Percentiles rank a stretch among this genome's conserved stretches.
Conservation (phyloP, 2,888 invertebrate species). For the Lepidocyrtinus sp. region DNA sequence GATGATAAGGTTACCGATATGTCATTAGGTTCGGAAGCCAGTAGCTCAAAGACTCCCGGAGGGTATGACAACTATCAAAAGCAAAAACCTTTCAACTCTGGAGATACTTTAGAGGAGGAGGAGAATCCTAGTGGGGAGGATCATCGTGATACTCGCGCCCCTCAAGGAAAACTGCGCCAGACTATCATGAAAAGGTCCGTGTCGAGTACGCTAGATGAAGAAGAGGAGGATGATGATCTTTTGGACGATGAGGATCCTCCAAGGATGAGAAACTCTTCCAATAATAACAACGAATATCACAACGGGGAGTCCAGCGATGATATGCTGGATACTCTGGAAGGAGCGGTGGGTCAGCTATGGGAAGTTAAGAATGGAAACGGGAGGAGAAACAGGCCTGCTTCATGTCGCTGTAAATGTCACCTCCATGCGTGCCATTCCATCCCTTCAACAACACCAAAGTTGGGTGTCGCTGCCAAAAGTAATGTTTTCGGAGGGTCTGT, state of each 20-base stretch:
- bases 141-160: background rate
- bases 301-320: conserved; percentile 68
- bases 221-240: conserved; percentile 65
- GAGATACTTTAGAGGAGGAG: conserved; percentile 48
- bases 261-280: conserved; percentile 44
- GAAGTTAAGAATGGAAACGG: conserved; percentile 61
- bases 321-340: conserved; percentile 67
- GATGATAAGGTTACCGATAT: conserved; percentile 69
- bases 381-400: conserved; percentile 34
- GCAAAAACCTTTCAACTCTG: conserved; percentile 62
- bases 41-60: conserved; percentile 68
- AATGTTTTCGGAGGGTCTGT: conserved; percentile 20
- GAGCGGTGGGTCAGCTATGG: conserved; percentile 67
- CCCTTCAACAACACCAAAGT: conserved; percentile 21
- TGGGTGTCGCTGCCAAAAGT: conserved; percentile 36
- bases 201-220: conserved; percentile 67
- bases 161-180: conserved; percentile 33
- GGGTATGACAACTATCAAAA: conserved; percentile 67
- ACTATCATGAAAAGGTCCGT: conserved; percentile 65
- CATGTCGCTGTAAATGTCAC: conserved; percentile 46
- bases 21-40: conserved; percentile 68
- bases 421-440: conserved; percentile 33
- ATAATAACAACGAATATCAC: conserved; percentile 68
- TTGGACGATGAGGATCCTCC: conserved; percentile 45
- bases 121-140: conserved; percentile 21